Conservation (phyloP, 2,797 vertebrate genomes). For the Picus viridis region DNA sequence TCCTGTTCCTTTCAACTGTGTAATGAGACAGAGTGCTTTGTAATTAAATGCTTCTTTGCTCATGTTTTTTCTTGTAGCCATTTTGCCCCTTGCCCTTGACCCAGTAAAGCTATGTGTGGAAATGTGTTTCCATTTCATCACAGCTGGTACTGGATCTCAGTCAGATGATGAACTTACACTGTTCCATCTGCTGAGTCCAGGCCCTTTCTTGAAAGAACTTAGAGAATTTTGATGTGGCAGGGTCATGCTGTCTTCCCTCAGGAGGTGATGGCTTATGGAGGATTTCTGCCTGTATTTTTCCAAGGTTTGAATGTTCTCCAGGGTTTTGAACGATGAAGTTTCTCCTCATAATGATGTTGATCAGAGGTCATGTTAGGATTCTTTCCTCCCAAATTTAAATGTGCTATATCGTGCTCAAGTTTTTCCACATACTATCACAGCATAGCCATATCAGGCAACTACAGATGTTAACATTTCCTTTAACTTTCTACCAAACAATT, state of each 20-base stretch:
- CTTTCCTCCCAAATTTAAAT: background rate
- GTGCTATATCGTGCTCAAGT: background rate
- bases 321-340: background rate
- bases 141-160: background rate
- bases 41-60: background rate
- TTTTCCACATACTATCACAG: background rate
- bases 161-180: background rate
- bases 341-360: background rate
- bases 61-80: background rate
- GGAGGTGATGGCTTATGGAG: background rate
- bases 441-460: background rate
- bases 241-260: background rate
- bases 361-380: background rate
- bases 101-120: background rate
- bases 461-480: background rate
- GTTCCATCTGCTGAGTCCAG: background rate
- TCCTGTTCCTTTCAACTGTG: background rate
- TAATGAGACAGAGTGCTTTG: background rate
- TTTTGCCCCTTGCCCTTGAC: background rate
- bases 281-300: background rate
- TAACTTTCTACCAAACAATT: background rate
- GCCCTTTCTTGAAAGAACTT: background rate
- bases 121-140: background rate
- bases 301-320: background rate
- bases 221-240: background rate